These are phyloP conservation scores for Petrocephalus zakoni DNA, from an alignment of 2,113 vertebrate species.

Conservation along the genomic window DNA sequence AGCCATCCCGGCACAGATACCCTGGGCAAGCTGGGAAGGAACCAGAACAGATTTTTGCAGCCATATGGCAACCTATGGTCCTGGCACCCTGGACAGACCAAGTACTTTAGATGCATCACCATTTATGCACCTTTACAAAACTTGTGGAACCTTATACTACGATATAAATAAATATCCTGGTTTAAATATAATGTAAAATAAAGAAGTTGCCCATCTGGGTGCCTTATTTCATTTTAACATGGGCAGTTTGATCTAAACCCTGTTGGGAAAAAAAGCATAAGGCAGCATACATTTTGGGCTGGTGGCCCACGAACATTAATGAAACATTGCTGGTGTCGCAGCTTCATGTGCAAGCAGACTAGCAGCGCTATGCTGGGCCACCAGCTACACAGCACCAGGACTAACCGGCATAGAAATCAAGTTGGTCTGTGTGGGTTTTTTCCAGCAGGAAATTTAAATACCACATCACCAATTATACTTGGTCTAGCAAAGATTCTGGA, in stretches of 20 bases:
- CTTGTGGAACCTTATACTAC: not conserved
- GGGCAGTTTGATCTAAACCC: not conserved
- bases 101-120: not conserved
- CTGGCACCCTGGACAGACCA: not conserved
- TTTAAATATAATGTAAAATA: not conserved
- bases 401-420: not conserved
- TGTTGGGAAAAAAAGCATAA: not conserved
- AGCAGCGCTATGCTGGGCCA: not conserved
- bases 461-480: not conserved
- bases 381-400: not conserved
- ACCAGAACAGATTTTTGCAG: not conserved
- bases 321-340: no score
- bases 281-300: no score
- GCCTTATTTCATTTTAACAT: not conserved
- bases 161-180: not conserved
- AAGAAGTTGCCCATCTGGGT: not conserved
- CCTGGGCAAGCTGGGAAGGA: slow-evolving; percentile 57
- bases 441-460: not conserved
- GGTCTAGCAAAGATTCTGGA: not conserved
- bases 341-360: no score
- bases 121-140: not conserved
- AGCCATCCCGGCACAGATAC: slow-evolving; percentile 61
- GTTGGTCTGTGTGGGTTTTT: not conserved
- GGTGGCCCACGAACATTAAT: no score
- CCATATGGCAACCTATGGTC: not conserved